Conservation (phyloP, 2,113 vertebrate species). For the Ochotona princeps region DNA sequence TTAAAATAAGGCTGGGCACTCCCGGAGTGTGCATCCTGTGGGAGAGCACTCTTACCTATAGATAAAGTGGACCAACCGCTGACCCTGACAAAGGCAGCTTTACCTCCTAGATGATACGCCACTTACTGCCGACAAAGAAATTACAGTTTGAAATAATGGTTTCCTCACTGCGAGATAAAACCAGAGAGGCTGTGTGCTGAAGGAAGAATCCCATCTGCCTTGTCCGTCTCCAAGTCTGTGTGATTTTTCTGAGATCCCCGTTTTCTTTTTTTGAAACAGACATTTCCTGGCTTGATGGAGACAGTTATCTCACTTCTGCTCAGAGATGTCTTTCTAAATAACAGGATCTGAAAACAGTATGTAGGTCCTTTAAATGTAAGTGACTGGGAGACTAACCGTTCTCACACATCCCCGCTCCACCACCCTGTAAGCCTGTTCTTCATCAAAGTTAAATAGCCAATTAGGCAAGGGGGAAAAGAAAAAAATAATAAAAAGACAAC, state of each 20-base stretch:
- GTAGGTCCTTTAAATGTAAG: constrained; percentile 17
- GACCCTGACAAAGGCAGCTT: constrained; percentile 10
- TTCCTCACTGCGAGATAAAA: constrained; percentile 43
- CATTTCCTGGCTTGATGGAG: constrained; percentile 5
- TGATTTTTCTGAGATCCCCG: background rate
- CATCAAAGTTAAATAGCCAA: constrained; percentile 36
- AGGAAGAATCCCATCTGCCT: constrained; percentile 37
- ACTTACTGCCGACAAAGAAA: constrained; percentile 42
- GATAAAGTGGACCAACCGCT: constrained; percentile 26
- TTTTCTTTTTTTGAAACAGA: constrained; percentile 26
- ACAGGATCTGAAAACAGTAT: background rate
- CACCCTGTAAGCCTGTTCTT: background rate
- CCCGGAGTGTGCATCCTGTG: background rate
- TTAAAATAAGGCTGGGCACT: constrained; percentile 41
- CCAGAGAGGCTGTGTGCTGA: background rate
- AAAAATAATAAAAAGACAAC: too few relatives aligned
- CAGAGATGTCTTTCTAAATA: constrained; percentile 23
- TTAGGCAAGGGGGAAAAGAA: background rate
- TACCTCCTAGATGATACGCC: constrained; percentile 13
- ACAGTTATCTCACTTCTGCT: constrained; percentile 38
- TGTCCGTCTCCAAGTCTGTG: constrained; percentile 17
- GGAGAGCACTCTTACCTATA: background rate
- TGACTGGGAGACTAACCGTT: background rate
- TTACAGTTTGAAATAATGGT: constrained; percentile 33
- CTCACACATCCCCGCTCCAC: background rate